Evolutionary conservation across 2,888 invertebrate genomes (phyloP).

Genomic region (Choristoneura rosaceana): DNA sequence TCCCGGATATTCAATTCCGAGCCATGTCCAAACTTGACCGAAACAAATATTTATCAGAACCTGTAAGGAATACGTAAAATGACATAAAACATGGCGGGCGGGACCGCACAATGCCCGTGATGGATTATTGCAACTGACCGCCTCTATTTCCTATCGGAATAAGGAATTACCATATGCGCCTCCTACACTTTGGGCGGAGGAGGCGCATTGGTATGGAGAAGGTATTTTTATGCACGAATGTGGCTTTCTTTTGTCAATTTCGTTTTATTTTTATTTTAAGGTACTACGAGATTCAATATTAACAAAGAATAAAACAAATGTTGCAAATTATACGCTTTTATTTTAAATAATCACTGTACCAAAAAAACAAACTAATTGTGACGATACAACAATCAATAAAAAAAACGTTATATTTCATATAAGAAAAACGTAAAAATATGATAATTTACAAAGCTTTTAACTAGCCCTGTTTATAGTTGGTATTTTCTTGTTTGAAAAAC

Average conservation of each 20-base stretch:
- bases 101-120: slow-evolving; percentile 74
- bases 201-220: slow-evolving; percentile 56
- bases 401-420: no score
- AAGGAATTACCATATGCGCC: slow-evolving; percentile 85
- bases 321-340: no score
- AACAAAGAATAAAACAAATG: no score
- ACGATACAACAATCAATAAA: no score
- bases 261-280: no score
- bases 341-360: no score
- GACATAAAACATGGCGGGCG: slow-evolving; percentile 78
- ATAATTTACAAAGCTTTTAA: no score
- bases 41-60: slow-evolving; percentile 85
- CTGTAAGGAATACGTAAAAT: slow-evolving; percentile 84
- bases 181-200: slow-evolving; percentile 63
- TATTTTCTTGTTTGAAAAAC: no score
- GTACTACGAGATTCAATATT: no score
- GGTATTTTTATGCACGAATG: slow-evolving; percentile 45
- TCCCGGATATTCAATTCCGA: slow-evolving; percentile 83
- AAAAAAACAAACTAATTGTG: no score
- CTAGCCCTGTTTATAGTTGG: no score
- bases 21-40: slow-evolving; percentile 77
- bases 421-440: no score
- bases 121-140: slow-evolving; percentile 85
- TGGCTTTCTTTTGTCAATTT: neutral
- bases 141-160: slow-evolving; percentile 85